Evolutionary conservation across 2,113 vertebrate species (phyloP), one percentile per base, ranked within the genome.

Genomic region (Onychostoma macrolepis): DNA sequence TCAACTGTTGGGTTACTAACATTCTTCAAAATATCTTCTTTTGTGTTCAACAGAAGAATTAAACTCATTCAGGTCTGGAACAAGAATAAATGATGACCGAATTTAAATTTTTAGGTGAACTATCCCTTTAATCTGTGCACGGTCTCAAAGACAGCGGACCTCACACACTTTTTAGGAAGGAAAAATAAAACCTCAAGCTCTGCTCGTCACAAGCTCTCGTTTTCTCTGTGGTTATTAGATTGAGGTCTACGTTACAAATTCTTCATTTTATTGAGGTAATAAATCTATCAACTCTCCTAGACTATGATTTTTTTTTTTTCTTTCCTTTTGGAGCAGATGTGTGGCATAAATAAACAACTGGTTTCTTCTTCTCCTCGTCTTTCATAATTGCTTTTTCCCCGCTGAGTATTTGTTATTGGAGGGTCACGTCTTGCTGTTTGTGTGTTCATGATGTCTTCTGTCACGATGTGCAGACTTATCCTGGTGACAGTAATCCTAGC

Each of bases 231-330:
- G 88, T 91, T 87, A 87, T 92, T 91, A 91, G 89, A 91, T 75
- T 89, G 88, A 80, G 78, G 89, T 88, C 84, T 89, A 89, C 79
- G 88, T 89, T 91, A 92, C 91, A 93, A 92, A 93, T 94, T 93
- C 90, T 94, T 92, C 85, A 86, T 94, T 95, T 94, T 94, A 95
- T 95, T 92, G 91, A 79, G 74, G 83, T 87, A 90, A 88, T 95
- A 93, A 95, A 95, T 95, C 93, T 90, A 76, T 95, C 93, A 93
- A 90, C 90, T 90, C 65, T 9, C 69, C 88, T 81, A 77, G 84
- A 90, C 89, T 87, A 87, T 89, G 88, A 76, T 26, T 24, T 61
- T 85, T 86, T 26, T 24, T 61, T 85, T 86, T 82, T n/a, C 6
- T 65, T 41, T 71, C 69, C 80, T 48, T 81, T 91, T 61, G 41